A percentile compares a stretch with the other conserved stretches of the same genome.
Conservation (phyloP, 1,140 invertebrate species). For the Papilio dardanus region DNA sequence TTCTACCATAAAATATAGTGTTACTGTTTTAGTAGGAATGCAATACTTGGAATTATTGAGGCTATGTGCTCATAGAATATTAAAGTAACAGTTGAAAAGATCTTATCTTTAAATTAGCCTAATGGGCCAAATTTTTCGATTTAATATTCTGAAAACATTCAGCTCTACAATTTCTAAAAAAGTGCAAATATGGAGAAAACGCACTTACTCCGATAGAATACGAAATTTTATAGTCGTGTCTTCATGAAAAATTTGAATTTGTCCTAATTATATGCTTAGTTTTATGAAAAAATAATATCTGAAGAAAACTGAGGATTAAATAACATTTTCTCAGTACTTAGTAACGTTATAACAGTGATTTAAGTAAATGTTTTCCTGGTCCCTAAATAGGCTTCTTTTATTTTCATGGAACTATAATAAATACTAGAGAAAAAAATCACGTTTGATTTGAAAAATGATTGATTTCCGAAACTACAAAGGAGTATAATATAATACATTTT, state of each 20-base stretch:
- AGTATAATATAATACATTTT: no score
- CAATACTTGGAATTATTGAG: neutral
- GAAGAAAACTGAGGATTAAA: neutral
- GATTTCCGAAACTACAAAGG: neutral
- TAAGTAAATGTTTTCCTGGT: neutral
- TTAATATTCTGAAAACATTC: slow-evolving; percentile 37
- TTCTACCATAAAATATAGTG: neutral
- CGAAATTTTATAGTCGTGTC: slow-evolving; percentile 23
- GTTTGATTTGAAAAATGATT: no score
- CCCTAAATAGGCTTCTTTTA: neutral
- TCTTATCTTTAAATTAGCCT: slow-evolving; percentile 22
- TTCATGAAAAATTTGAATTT: slow-evolving; percentile 33
- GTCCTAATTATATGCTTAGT: neutral
- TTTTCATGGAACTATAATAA: no score
- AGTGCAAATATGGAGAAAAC: slow-evolving; percentile 40
- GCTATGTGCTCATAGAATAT: neutral
- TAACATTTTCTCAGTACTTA: neutral
- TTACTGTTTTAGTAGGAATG: neutral
- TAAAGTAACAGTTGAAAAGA: slow-evolving; percentile 5
- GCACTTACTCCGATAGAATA: slow-evolving; percentile 36
- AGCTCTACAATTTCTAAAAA: slow-evolving; percentile 38
- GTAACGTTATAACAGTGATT: neutral
- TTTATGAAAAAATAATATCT: neutral
- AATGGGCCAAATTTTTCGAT: slow-evolving; percentile 8
- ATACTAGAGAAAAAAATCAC: no score